phyloP scores from a whole-genome alignment of 1,140 invertebrate genomes.

The Atopsyche davidsoni region DNA sequence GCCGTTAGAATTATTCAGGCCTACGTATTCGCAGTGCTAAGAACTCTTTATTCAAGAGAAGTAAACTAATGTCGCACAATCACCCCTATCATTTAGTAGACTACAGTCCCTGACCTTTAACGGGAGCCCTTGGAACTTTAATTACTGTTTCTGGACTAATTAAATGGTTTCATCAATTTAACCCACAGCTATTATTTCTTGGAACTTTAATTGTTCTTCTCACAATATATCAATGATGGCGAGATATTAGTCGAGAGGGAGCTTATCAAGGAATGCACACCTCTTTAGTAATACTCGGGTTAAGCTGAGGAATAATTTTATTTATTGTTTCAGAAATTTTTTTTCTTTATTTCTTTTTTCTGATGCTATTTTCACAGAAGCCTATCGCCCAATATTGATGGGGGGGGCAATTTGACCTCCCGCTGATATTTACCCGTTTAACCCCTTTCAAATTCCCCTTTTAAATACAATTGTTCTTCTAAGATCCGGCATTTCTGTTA shows the following conservation, averaged over 20 bases:
- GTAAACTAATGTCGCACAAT: conserved; percentile 45
- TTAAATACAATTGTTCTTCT: conserved; percentile 58
- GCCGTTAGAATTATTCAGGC: conserved; percentile 51
- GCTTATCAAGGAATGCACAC: too few species aligned
- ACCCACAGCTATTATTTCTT: too few species aligned
- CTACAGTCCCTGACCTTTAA: too few species aligned
- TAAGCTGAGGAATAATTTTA: conserved; percentile 55
- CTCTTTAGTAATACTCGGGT: conserved; percentile 40
- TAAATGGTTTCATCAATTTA: conserved; percentile 48
- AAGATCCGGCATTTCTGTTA: conserved; percentile 48
- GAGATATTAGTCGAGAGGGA: too few species aligned
- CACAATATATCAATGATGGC: too few species aligned
- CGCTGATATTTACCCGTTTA: conserved; percentile 51
- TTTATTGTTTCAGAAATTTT: conserved; percentile 59
- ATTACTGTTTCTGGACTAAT: conserved; percentile 40
- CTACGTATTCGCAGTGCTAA: conserved; percentile 50
- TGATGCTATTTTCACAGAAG: conserved; percentile 60
- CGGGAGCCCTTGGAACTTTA: conserved; percentile 41
- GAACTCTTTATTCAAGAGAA: conserved; percentile 49
- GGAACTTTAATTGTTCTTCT: too few species aligned
- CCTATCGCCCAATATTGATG: conserved; percentile 53
- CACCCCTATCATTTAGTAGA: conserved; percentile 53
- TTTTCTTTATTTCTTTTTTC: conserved; percentile 61
- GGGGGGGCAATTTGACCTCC: conserved; percentile 56
- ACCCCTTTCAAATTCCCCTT: conserved; percentile 55